A percentile compares a stretch with the other conserved stretches of the same genome.
These are phyloP conservation scores for Orcinus orca DNA, from an alignment of 2,113 vertebrate genomes.

Conservation along the genomic window DNA sequence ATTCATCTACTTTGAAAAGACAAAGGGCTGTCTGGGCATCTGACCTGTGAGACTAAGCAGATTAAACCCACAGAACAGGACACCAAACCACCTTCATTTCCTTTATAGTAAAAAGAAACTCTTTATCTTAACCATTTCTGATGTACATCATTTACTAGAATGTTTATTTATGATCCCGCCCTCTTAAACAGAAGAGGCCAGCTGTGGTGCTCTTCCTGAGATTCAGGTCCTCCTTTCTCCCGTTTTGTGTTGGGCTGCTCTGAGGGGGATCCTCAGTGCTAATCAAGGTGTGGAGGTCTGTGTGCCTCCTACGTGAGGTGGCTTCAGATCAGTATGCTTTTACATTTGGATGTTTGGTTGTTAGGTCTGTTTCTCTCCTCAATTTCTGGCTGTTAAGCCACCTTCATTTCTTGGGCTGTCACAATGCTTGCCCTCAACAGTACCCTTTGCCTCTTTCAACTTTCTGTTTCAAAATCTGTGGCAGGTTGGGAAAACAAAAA, in stretches of 20 bases:
- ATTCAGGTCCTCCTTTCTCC: accelerated
- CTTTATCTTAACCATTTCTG: too few species aligned
- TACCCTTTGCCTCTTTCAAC: background rate
- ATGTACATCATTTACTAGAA: accelerated
- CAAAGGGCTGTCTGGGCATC: too few species aligned
- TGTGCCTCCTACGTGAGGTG: accelerated
- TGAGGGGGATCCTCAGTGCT: too few species aligned
- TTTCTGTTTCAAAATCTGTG: background rate
- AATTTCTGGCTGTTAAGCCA: background rate
- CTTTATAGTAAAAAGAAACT: background rate
- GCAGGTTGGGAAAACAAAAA: background rate
- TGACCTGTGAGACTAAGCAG: background rate
- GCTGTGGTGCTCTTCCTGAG: too few species aligned
- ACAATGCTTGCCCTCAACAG: accelerated
- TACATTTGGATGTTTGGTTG: background rate
- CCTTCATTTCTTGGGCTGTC: too few species aligned
- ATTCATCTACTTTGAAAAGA: background rate
- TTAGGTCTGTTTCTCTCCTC: background rate
- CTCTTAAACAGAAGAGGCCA: background rate
- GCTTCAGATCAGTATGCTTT: accelerated
- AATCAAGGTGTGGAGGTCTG: accelerated
- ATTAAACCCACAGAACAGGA: background rate
- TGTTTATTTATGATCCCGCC: accelerated
- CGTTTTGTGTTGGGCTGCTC: background rate
- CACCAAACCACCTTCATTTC: background rate